A percentile compares a stretch with the other conserved stretches of the same genome.
Evolutionary conservation across 1,140 invertebrate genomes (phyloP).

Genomic region (Lucilia cuprina): DNA sequence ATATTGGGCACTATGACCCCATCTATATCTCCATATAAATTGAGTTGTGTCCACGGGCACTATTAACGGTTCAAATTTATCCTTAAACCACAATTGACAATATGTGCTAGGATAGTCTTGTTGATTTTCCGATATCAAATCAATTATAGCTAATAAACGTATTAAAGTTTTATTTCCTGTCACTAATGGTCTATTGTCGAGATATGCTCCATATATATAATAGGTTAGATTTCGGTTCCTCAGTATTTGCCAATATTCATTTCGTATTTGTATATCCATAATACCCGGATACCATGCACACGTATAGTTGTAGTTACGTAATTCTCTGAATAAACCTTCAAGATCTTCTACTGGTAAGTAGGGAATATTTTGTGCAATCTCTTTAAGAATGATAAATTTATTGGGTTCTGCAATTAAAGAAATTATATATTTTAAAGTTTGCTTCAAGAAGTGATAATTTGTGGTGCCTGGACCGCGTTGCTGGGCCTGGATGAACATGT

Average conservation of each 20-base stretch:
- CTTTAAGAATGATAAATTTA: constrained; percentile 41
- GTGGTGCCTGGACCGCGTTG: too few relatives aligned
- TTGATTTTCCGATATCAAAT: neutral
- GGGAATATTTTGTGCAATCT: constrained; percentile 45
- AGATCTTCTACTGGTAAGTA: neutral
- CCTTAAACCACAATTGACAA: neutral
- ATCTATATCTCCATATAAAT: neutral
- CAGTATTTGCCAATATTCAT: neutral
- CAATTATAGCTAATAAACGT: neutral
- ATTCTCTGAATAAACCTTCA: neutral
- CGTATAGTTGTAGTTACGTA: neutral
- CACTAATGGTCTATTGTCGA: neutral
- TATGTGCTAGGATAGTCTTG: neutral
- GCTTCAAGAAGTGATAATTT: too few relatives aligned
- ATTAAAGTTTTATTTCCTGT: neutral
- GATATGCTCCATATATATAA: neutral
- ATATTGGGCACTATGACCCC: neutral
- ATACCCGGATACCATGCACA: neutral
- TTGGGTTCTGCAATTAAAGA: constrained; percentile 41
- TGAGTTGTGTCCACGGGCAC: neutral
- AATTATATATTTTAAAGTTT: too few relatives aligned
- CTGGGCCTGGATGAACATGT: too few relatives aligned
- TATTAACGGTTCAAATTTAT: neutral
- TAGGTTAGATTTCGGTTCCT: neutral
- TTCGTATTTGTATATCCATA: neutral